phyloP scores from a whole-genome alignment of 2,113 vertebrate genomes.

The Hyla sarda region DNA sequence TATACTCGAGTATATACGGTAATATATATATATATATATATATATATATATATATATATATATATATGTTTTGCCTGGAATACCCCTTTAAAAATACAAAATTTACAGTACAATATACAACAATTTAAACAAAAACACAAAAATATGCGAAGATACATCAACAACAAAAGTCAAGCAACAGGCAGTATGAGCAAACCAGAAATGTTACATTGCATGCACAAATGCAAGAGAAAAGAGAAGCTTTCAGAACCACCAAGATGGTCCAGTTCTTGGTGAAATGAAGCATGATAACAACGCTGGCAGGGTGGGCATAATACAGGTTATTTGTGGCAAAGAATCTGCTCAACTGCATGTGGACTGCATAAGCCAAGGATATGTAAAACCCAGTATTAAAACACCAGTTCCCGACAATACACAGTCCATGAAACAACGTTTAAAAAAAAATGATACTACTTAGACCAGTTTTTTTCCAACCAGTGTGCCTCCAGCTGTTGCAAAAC shows the following conservation, averaged over 20 bases:
- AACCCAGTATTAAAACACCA: neutral
- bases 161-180: conserved; percentile 19
- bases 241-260: neutral
- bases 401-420: neutral
- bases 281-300: conserved; percentile 11
- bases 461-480: no score
- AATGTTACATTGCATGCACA: conserved; percentile 42
- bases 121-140: neutral
- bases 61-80: no score
- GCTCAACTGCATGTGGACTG: neutral
- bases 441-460: no score
- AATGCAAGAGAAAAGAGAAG: conserved; percentile 12
- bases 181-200: neutral
- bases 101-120: neutral
- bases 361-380: neutral
- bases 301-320: conserved; percentile 3
- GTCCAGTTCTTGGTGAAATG: neutral
- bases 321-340: neutral
- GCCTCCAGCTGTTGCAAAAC: no score
- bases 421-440: neutral
- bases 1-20: no score
- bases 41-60: no score
- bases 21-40: no score
- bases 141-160: neutral
- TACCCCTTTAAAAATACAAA: no score